Conservation (phyloP, 2,888 invertebrate genomes). For the Platycheirus rosarum region DNA sequence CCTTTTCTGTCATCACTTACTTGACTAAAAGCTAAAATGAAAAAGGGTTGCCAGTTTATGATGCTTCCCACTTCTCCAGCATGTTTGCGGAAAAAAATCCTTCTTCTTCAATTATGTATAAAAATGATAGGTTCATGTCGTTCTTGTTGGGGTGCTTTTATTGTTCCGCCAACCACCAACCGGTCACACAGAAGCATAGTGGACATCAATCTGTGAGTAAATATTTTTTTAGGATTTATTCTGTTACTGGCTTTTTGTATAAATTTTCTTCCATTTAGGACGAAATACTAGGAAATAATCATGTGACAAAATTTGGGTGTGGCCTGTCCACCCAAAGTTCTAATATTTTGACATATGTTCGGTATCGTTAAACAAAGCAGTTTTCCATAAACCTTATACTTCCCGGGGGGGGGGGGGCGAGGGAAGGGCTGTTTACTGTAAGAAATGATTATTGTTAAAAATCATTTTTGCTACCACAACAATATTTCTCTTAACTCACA, state of each 20-base stretch:
- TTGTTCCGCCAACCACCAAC: slow-evolving; percentile 7
- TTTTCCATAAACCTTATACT: no score
- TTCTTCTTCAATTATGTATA: slow-evolving; percentile 52
- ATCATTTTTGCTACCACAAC: slow-evolving; percentile 3
- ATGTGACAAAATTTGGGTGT: slow-evolving; percentile 46
- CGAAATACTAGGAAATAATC: slow-evolving; percentile 26
- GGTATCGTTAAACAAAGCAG: neutral
- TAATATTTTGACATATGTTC: slow-evolving; percentile 2
- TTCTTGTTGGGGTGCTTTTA: slow-evolving; percentile 5
- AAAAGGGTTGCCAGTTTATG: slow-evolving; percentile 58
- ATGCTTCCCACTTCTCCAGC: slow-evolving; percentile 27
- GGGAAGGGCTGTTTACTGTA: no score
- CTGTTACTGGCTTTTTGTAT: neutral
- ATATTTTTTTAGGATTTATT: slow-evolving; percentile 32
- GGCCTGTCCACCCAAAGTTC: slow-evolving; percentile 27
- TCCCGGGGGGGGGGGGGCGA: no score
- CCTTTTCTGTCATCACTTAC: slow-evolving; percentile 60
- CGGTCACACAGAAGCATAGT: no score
- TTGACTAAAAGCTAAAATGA: slow-evolving; percentile 38
- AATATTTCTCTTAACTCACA: slow-evolving; percentile 12
- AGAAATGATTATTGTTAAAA: slow-evolving; percentile 38
- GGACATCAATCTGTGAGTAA: slow-evolving; percentile 51
- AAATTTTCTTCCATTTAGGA: slow-evolving; percentile 6
- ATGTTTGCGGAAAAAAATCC: slow-evolving; percentile 59
- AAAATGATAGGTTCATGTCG: slow-evolving; percentile 50